A percentile compares a stretch with the other conserved stretches of the same genome.
Conservation (phyloP, 2,113 vertebrate species). For the Corythoichthys intestinalis region DNA sequence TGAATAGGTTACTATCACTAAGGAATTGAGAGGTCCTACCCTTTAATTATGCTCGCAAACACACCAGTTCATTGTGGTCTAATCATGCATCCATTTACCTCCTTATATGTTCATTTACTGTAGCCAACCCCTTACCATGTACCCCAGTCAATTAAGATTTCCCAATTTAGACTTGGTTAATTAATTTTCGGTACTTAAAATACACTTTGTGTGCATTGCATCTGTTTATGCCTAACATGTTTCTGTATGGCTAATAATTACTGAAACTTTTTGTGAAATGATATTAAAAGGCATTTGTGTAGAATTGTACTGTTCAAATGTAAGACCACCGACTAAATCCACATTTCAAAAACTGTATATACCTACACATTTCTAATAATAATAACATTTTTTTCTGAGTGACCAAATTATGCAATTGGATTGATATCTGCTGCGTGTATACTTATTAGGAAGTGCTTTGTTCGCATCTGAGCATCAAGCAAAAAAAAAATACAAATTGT, state of each 20-base stretch:
- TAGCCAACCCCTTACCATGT: conserved; percentile 25
- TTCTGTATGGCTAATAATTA: not conserved
- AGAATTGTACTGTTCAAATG: not conserved
- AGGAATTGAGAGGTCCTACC: conserved; percentile 46
- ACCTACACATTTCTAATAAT: not conserved
- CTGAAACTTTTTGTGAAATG: too few species aligned
- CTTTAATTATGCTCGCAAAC: conserved; percentile 72
- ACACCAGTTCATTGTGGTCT: conserved; percentile 66
- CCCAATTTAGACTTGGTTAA: conserved; percentile 73
- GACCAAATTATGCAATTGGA: not conserved
- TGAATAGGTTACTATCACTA: conserved; percentile 38
- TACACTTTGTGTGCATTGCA: conserved; percentile 28
- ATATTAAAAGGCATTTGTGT: too few species aligned
- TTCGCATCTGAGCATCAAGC: too few species aligned
- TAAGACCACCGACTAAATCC: not conserved
- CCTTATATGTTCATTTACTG: conserved; percentile 46
- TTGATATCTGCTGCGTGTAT: not conserved
- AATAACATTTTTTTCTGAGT: not conserved
- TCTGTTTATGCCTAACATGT: not conserved
- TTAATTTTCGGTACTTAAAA: conserved; percentile 70
- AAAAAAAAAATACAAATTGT: not conserved
- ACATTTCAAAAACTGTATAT: not conserved
- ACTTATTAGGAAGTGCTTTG: not conserved
- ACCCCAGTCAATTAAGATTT: conserved; percentile 77
- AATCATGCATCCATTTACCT: conserved; percentile 34